phyloP scores from a whole-genome alignment of 2,888 invertebrate genomes.

The Spodoptera littoralis region DNA sequence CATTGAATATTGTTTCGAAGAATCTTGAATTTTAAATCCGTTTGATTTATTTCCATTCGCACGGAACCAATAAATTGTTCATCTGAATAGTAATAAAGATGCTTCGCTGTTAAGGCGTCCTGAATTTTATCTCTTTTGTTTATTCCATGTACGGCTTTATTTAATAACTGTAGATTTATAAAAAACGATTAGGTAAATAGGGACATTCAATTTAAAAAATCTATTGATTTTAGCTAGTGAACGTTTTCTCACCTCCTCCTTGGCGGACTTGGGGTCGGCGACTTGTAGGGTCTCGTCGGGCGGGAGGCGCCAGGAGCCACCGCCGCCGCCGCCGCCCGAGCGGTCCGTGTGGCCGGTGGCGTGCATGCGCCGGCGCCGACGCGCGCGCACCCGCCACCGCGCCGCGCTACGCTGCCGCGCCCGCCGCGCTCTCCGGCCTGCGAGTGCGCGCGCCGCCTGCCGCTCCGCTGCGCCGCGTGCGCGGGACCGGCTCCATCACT shows the following conservation, averaged over 20 bases:
- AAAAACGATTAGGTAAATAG: too few relatives aligned
- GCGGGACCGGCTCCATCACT: conserved; percentile 54
- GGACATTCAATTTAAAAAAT: too few relatives aligned
- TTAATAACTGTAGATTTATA: too few relatives aligned
- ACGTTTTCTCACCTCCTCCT: conserved; percentile 89
- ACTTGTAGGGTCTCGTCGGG: conserved; percentile 97
- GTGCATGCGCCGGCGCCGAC: conserved; percentile 93
- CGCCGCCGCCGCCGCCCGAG: conserved; percentile 91
- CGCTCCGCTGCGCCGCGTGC: conserved; percentile 49
- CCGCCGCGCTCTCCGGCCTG: conserved; percentile 62
- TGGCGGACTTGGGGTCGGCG: conserved; percentile 94
- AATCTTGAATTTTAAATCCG: conserved; percentile 23
- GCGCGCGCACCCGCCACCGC: conserved; percentile 90
- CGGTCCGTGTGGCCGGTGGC: conserved; percentile 96
- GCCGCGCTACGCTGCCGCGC: conserved; percentile 83
- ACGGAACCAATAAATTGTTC: not conserved
- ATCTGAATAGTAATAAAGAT: too few relatives aligned
- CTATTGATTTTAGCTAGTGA: too few relatives aligned
- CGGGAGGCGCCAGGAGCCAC: conserved; percentile 95
- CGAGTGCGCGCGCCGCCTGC: conserved; percentile 64
- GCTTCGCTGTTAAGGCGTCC: too few relatives aligned
- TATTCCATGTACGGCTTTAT: too few relatives aligned
- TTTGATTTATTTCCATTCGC: conserved; percentile 19
- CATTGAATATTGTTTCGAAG: conserved; percentile 33
- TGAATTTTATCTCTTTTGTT: too few relatives aligned